These are phyloP conservation scores for Peromyscus attwateri DNA, from an alignment of 2,797 vertebrate genomes.

Conservation along the genomic window DNA sequence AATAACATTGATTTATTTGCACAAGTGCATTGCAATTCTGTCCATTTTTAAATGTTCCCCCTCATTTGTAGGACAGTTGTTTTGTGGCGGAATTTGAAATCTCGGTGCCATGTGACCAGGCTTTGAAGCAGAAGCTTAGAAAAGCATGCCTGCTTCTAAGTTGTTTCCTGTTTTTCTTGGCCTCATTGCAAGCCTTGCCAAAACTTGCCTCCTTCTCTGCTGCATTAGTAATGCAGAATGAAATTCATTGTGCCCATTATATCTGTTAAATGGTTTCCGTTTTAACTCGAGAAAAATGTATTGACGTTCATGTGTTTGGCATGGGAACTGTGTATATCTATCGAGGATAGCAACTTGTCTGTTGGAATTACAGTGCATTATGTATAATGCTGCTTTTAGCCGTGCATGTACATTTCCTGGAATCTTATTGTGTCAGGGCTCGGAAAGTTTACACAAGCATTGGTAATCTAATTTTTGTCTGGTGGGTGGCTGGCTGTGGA, in stretches of 20 bases:
- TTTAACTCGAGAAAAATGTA: constrained; percentile 88
- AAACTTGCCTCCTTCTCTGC: constrained; percentile 84
- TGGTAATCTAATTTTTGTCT: constrained; percentile 85
- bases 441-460: constrained; percentile 82
- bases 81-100: constrained; percentile 4
- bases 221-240: constrained; percentile 87
- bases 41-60: neutral
- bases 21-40: neutral
- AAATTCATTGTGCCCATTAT: constrained; percentile 86
- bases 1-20: neutral
- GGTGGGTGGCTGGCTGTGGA: constrained; percentile 84
- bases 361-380: constrained; percentile 83
- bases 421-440: constrained; percentile 84
- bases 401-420: constrained; percentile 82
- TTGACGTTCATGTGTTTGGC: constrained; percentile 85
- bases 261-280: constrained; percentile 88
- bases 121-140: constrained; percentile 69
- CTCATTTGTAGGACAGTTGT: constrained; percentile 12
- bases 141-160: constrained; percentile 58
- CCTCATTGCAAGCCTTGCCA: constrained; percentile 84
- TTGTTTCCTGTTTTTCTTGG: constrained; percentile 82
- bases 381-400: constrained; percentile 82
- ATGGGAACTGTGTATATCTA: constrained; percentile 85
- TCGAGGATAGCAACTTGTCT: constrained; percentile 86
- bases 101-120: neutral